phyloP scores from a whole-genome alignment of 2,888 invertebrate genomes.

The Anodontia alba region DNA sequence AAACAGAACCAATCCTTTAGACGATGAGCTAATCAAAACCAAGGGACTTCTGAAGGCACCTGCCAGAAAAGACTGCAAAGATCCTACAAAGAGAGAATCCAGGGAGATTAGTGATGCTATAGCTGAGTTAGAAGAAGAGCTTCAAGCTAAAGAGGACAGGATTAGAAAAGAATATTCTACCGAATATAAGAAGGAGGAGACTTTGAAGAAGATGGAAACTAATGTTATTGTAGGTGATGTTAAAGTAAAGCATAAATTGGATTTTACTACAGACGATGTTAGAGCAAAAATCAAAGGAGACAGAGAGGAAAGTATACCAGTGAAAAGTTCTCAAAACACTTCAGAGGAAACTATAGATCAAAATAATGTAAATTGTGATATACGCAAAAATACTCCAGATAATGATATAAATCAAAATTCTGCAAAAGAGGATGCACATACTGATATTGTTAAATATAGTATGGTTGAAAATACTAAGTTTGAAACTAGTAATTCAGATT shows the following conservation, averaged over 20 bases:
- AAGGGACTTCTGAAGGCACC: constrained; percentile 77
- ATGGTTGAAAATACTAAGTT: too few relatives aligned
- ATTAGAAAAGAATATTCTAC: neutral
- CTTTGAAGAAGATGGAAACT: neutral
- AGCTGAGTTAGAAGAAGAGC: constrained; percentile 12
- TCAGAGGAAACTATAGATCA: too few relatives aligned
- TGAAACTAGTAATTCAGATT: too few relatives aligned
- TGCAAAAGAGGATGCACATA: too few relatives aligned
- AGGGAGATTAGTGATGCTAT: constrained; percentile 54
- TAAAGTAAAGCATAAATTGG: neutral
- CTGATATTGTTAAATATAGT: too few relatives aligned
- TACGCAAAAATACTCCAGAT: too few relatives aligned
- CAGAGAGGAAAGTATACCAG: too few relatives aligned
- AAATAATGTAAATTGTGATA: too few relatives aligned
- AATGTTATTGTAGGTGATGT: neutral
- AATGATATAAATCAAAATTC: too few relatives aligned
- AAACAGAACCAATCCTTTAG: constrained; percentile 77
- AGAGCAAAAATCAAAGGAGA: too few relatives aligned
- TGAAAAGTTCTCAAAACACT: too few relatives aligned
- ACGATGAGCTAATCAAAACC: constrained; percentile 79
- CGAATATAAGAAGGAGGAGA: neutral
- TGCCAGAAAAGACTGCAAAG: constrained; percentile 59
- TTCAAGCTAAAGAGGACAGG: neutral
- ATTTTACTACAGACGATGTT: too few relatives aligned
- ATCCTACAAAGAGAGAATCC: constrained; percentile 57